Evolutionary conservation across 2,797 vertebrate genomes (phyloP).

Genomic region (Iguana delicatissima): DNA sequence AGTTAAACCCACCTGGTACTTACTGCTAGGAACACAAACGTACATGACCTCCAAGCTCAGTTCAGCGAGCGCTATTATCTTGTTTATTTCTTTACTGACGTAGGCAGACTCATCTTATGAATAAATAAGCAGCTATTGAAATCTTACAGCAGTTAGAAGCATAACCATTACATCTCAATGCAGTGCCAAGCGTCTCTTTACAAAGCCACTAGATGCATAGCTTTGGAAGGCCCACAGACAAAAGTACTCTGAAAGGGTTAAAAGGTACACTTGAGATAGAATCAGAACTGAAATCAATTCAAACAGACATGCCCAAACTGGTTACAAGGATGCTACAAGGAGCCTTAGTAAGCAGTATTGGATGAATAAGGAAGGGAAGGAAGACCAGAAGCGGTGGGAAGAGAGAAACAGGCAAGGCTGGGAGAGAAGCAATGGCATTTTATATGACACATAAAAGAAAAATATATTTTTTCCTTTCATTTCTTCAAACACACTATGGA

Average conservation of each 20-base stretch:
- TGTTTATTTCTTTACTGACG: slow-evolving; percentile 6
- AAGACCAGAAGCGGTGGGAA: no score
- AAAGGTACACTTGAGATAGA: background rate
- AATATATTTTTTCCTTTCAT: background rate
- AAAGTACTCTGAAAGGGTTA: slow-evolving; percentile 41
- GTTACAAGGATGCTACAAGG: slow-evolving; percentile 21
- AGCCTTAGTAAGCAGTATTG: background rate
- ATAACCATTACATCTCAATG: background rate
- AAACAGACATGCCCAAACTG: background rate
- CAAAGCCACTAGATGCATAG: background rate
- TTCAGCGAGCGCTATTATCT: background rate
- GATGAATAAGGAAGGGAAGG: background rate
- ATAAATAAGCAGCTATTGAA: slow-evolving; percentile 31
- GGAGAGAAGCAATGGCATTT: background rate
- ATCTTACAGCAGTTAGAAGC: background rate
- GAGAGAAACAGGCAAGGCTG: background rate
- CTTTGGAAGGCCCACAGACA: background rate
- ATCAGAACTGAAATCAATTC: background rate
- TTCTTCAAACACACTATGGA: background rate
- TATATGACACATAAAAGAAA: background rate
- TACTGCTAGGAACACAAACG: slow-evolving; percentile 15
- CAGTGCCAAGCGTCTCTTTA: background rate
- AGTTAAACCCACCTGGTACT: slow-evolving; percentile 18
- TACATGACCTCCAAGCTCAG: slow-evolving; percentile 17
- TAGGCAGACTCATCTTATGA: slow-evolving; percentile 23